These are phyloP conservation scores for Malthinus flaveolus DNA, from an alignment of 2,888 invertebrate genomes.

Conservation along the genomic window DNA sequence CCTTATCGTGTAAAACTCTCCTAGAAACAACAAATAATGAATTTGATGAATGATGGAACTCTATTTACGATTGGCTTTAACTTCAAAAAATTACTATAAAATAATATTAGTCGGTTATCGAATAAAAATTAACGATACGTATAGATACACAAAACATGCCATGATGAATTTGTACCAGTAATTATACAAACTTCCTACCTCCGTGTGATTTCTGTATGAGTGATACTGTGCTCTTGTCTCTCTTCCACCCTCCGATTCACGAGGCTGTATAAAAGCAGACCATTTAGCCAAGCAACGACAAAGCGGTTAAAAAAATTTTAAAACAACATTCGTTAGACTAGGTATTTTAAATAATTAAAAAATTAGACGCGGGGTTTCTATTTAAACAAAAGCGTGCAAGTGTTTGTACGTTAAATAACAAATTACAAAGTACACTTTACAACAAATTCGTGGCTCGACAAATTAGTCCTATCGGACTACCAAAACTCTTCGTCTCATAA, in stretches of 20 bases:
- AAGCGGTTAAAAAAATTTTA: slow-evolving; percentile 15
- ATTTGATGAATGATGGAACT: slow-evolving; percentile 39
- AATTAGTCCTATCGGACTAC: too few species aligned
- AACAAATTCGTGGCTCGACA: too few species aligned
- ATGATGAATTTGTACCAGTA: slow-evolving; percentile 26
- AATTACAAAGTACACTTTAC: too few species aligned
- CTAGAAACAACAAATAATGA: slow-evolving; percentile 57
- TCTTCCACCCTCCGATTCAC: slow-evolving; percentile 70
- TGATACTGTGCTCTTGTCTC: slow-evolving; percentile 69
- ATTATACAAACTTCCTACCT: slow-evolving; percentile 53
- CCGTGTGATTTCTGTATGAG: slow-evolving; percentile 69
- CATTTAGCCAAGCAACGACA: slow-evolving; percentile 26
- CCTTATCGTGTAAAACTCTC: slow-evolving; percentile 66
- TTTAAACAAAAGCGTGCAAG: too few species aligned
- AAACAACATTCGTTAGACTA: not conserved
- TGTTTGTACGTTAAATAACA: too few species aligned
- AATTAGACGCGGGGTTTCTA: too few species aligned
- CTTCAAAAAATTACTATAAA: slow-evolving; percentile 1
- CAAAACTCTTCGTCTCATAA: too few species aligned
- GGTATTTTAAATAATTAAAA: too few species aligned
- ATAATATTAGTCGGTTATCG: not conserved
- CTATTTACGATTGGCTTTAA: slow-evolving; percentile 6
- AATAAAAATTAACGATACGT: not conserved
- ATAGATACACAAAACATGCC: slow-evolving; percentile 13
- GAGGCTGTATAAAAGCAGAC: slow-evolving; percentile 57